Evolutionary conservation across 2,888 invertebrate species (phyloP).

Genomic region (Stenchaetothrips biformis): DNA sequence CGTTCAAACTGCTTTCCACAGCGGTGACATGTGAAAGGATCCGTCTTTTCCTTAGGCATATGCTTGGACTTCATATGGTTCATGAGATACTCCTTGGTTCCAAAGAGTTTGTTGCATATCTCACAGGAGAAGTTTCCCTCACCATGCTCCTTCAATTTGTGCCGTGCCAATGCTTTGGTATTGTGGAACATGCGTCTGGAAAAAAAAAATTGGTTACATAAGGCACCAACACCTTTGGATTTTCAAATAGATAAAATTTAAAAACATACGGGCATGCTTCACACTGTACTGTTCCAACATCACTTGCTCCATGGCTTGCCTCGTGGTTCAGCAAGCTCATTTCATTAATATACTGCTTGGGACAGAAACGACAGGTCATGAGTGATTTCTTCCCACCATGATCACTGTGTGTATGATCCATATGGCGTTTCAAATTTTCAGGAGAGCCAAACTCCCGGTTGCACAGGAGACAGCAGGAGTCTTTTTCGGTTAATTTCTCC

Average conservation of each 20-base stretch:
- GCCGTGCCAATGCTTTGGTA: background rate
- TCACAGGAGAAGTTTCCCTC: slow-evolving; percentile 27
- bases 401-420: slow-evolving; percentile 38
- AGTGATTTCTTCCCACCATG: slow-evolving; percentile 15
- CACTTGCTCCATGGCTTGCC: slow-evolving; percentile 5
- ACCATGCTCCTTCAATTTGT: slow-evolving; percentile 9
- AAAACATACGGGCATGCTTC: slow-evolving; percentile 8
- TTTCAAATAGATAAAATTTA: background rate
- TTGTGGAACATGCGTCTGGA: slow-evolving; percentile 10
- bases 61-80: slow-evolving; percentile 14
- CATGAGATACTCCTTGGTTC: slow-evolving; percentile 23
- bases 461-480: slow-evolving; percentile 39
- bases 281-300: slow-evolving; percentile 12
- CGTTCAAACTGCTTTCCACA: slow-evolving; percentile 29
- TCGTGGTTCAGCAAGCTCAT: slow-evolving; percentile 2
- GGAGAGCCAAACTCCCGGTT: slow-evolving; percentile 48
- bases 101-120: slow-evolving; percentile 32
- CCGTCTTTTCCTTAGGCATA: slow-evolving; percentile 9
- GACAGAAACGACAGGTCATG: slow-evolving; percentile 1
- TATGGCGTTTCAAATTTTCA: slow-evolving; percentile 48
- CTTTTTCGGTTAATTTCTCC: slow-evolving; percentile 1
- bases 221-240: background rate
- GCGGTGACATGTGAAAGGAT: background rate
- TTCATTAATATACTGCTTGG: background rate
- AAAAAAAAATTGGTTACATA: background rate